Conservation (phyloP, 2,888 invertebrate species). For the Euproctis similis region DNA sequence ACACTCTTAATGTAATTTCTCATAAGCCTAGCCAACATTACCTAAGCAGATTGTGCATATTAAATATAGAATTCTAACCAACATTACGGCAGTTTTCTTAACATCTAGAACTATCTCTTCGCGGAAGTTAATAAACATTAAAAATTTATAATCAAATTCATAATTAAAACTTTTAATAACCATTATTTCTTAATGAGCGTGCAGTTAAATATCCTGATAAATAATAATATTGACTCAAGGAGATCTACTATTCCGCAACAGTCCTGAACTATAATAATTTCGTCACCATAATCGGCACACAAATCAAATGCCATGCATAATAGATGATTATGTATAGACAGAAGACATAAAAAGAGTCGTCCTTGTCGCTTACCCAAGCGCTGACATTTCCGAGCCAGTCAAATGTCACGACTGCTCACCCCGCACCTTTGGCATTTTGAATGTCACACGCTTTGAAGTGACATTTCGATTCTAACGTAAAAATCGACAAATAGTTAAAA, state of each 20-base stretch:
- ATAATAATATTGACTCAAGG: conserved; percentile 52
- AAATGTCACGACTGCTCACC: conserved; percentile 69
- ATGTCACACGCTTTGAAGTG: conserved; percentile 32
- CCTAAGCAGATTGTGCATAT: too few relatives aligned
- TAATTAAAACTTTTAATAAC: too few relatives aligned
- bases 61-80: too few relatives aligned
- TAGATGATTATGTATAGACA: conserved; percentile 53
- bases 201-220: conserved; percentile 45
- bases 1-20: conserved; percentile 28
- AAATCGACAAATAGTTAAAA: too few relatives aligned
- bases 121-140: too few relatives aligned
- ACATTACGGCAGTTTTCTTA: too few relatives aligned
- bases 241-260: conserved; percentile 63
- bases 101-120: too few relatives aligned
- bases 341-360: conserved; percentile 71
- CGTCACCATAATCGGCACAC: conserved; percentile 50
- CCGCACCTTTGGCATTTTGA: conserved; percentile 62
- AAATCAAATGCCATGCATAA: conserved; percentile 70
- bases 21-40: conserved; percentile 29
- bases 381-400: conserved; percentile 69
- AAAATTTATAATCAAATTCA: too few relatives aligned
- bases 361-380: conserved; percentile 71
- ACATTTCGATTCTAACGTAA: conserved; percentile 50
- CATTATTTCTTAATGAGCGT: conserved; percentile 25
- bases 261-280: conserved; percentile 63